These are phyloP conservation scores for Ammodytes marinus DNA, from an alignment of 2,113 vertebrate genomes.

Conservation along the genomic window DNA sequence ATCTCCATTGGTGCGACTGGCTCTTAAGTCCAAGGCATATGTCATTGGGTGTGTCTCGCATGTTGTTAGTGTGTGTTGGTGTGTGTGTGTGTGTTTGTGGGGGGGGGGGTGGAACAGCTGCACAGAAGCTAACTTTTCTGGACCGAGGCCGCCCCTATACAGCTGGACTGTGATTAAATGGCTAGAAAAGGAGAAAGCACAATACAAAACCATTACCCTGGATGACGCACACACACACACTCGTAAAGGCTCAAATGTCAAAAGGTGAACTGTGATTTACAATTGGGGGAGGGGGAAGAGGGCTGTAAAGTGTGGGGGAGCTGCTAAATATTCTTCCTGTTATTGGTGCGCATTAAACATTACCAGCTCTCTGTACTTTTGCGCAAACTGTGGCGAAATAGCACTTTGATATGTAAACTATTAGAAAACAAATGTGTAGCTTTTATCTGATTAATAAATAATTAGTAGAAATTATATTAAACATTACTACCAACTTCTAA, in stretches of 20 bases:
- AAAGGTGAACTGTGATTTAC: not conserved
- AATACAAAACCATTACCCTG: not conserved
- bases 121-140: constrained; percentile 11
- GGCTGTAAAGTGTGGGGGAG: not conserved
- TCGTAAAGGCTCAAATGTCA: not conserved
- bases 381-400: not conserved
- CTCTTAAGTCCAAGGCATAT: constrained; percentile 34
- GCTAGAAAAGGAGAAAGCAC: too few species aligned
- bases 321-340: not conserved
- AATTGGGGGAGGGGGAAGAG: not conserved
- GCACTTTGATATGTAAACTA: not conserved
- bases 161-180: not conserved
- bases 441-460: too few species aligned
- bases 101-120: constrained; percentile 69
- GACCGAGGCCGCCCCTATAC: not conserved
- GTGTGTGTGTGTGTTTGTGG: constrained; percentile 1
- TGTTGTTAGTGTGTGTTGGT: constrained; percentile 18
- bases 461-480: too few species aligned
- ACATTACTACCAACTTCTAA: too few species aligned
- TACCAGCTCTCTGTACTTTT: constrained; percentile 26
- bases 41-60: constrained; percentile 74
- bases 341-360: constrained; percentile 16
- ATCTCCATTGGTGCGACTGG: constrained; percentile 57
- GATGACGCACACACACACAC: not conserved
- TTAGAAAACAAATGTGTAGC: too few species aligned